Percentiles rank a stretch among this genome's conserved stretches.
Conservation (phyloP, 2,113 vertebrate species). For the Azemiops feae region DNA sequence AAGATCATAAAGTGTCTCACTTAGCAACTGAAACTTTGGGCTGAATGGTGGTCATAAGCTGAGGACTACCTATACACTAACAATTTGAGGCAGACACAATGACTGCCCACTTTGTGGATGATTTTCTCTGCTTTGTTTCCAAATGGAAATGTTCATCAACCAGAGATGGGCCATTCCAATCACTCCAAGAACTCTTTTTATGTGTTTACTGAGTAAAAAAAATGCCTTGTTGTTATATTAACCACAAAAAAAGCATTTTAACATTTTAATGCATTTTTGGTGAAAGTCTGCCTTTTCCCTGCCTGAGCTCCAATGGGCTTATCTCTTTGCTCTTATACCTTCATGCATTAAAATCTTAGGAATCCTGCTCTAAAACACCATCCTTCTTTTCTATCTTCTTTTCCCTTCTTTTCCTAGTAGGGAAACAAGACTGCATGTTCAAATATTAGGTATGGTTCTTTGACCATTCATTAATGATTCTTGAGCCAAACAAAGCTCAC, state of each 20-base stretch:
- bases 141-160: conserved; percentile 37
- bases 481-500: neutral
- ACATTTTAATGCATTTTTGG: neutral
- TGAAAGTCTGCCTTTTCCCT: neutral
- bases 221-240: neutral
- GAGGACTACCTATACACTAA: neutral
- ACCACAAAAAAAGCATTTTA: neutral
- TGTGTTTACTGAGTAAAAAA: neutral
- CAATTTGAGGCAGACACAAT: conserved; percentile 58
- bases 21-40: neutral
- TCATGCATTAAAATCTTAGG: neutral
- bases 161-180: neutral
- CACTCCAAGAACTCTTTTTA: conserved; percentile 2
- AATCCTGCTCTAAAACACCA: neutral
- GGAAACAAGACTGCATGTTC: neutral
- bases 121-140: conserved; percentile 38
- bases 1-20: neutral
- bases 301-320: neutral
- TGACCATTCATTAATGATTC: neutral
- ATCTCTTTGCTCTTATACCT: neutral
- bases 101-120: conserved; percentile 46
- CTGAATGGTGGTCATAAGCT: neutral
- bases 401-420: neutral
- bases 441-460: neutral
- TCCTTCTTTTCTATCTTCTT: neutral